Conservation (phyloP, 2,888 invertebrate species). For the Electrophaes corylata region DNA sequence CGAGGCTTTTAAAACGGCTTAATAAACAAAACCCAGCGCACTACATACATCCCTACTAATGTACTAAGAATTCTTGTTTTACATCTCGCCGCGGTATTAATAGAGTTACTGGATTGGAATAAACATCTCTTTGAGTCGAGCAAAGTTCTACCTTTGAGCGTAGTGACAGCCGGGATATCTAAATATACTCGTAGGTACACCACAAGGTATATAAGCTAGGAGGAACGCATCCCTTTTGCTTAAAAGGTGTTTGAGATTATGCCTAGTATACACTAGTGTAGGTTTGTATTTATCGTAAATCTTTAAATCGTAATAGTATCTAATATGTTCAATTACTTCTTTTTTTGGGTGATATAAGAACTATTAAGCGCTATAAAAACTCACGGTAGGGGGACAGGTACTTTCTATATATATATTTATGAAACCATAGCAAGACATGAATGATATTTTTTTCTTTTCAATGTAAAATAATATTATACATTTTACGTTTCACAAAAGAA, state of each 20-base stretch:
- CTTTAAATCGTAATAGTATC: too few relatives aligned
- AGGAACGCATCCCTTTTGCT: neutral
- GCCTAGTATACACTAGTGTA: neutral
- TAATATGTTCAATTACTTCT: too few relatives aligned
- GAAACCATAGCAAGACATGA: neutral
- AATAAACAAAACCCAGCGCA: too few relatives aligned
- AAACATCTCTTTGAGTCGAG: conserved; percentile 37
- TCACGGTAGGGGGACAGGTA: too few relatives aligned
- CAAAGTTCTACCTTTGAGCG: conserved; percentile 27
- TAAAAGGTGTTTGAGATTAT: neutral
- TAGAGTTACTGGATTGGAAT: conserved; percentile 44
- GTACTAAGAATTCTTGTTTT: conserved; percentile 6
- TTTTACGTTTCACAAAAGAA: conserved; percentile 4
- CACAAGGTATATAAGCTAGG: neutral
- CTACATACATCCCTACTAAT: neutral
- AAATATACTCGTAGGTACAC: neutral
- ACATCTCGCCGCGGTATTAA: conserved; percentile 33
- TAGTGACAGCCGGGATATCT: conserved; percentile 2
- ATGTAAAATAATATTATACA: neutral
- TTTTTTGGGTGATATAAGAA: too few relatives aligned
- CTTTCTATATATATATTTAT: neutral
- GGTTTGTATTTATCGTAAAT: too few relatives aligned
- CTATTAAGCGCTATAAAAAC: too few relatives aligned
- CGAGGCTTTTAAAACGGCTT: too few relatives aligned
- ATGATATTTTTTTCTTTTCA: neutral